These are phyloP conservation scores for Lagocephalus sceleratus DNA, from an alignment of 2,797 vertebrate species.

Conservation along the genomic window DNA sequence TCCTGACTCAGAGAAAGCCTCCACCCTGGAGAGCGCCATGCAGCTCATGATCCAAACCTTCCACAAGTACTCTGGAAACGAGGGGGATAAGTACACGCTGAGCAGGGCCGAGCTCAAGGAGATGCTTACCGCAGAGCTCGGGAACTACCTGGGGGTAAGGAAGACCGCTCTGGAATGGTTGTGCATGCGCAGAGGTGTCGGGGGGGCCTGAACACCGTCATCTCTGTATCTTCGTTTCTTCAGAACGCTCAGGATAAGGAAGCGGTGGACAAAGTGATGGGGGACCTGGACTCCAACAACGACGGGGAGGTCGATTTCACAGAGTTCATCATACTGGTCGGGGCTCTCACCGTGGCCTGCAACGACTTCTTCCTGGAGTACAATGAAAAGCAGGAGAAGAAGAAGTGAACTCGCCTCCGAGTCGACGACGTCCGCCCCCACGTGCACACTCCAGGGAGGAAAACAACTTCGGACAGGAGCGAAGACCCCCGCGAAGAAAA, in stretches of 20 bases:
- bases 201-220: too few species aligned
- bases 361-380: conserved; percentile 83
- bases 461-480: conserved; percentile 22
- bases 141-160: conserved; percentile 79
- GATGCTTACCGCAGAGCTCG: conserved; percentile 76
- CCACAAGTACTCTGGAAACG: conserved; percentile 82
- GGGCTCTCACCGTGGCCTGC: conserved; percentile 80
- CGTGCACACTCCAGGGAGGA: conserved; percentile 39
- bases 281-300: conserved; percentile 78
- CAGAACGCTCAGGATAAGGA: conserved; percentile 81
- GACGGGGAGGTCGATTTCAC: conserved; percentile 83
- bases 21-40: conserved; percentile 81
- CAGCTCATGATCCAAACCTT: conserved; percentile 83
- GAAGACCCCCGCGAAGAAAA: conserved; percentile 8
- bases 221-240: conserved; percentile 10
- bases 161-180: not conserved
- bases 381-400: conserved; percentile 72
- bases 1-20: conserved; percentile 68
- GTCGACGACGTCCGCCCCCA: conserved; percentile 7
- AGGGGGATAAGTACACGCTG: conserved; percentile 81
- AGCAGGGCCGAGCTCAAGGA: conserved; percentile 78
- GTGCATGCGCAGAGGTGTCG: not conserved
- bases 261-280: conserved; percentile 81
- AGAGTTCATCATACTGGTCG: conserved; percentile 80
- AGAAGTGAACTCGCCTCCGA: conserved; percentile 47